Evolutionary conservation across 2,797 vertebrate genomes (phyloP).

Genomic region (Chelmon rostratus): DNA sequence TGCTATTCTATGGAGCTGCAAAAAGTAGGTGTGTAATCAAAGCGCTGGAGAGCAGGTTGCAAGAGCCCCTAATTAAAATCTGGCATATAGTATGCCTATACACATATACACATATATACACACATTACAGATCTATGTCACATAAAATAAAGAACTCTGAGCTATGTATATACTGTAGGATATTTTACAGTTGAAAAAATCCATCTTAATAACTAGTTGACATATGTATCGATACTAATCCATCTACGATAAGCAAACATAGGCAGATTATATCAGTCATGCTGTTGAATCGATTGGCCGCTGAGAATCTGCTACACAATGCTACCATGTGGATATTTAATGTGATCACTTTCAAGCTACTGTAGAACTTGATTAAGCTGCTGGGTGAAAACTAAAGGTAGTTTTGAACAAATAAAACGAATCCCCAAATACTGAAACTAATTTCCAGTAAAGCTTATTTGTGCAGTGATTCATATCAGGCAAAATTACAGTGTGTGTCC

Average conservation of each 20-base stretch:
- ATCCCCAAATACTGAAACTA: slow-evolving; percentile 45
- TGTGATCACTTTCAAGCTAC: background rate
- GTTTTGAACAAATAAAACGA: slow-evolving; percentile 49
- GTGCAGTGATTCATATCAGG: slow-evolving; percentile 45
- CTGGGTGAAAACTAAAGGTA: slow-evolving; percentile 30
- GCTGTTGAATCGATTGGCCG: background rate
- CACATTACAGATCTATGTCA: background rate
- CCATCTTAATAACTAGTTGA: background rate
- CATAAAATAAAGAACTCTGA: background rate
- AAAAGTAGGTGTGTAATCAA: background rate
- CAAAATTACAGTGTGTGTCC: slow-evolving; percentile 40
- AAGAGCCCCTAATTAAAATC: slow-evolving; percentile 24
- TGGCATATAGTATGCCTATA: background rate
- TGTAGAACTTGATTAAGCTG: slow-evolving; percentile 34
- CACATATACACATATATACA: background rate
- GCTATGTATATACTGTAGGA: background rate
- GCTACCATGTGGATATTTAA: slow-evolving; percentile 20
- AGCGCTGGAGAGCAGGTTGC: slow-evolving; percentile 4
- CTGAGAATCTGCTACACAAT: slow-evolving; percentile 4
- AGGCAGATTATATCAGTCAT: background rate
- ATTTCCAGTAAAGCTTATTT: slow-evolving; percentile 49
- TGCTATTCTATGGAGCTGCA: background rate
- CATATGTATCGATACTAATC: background rate
- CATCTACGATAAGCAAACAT: background rate
- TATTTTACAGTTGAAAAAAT: background rate